Base-by-base conservation (phyloP, 2,888 invertebrate genomes). In the Rhamphomyia laevipes region DNA sequence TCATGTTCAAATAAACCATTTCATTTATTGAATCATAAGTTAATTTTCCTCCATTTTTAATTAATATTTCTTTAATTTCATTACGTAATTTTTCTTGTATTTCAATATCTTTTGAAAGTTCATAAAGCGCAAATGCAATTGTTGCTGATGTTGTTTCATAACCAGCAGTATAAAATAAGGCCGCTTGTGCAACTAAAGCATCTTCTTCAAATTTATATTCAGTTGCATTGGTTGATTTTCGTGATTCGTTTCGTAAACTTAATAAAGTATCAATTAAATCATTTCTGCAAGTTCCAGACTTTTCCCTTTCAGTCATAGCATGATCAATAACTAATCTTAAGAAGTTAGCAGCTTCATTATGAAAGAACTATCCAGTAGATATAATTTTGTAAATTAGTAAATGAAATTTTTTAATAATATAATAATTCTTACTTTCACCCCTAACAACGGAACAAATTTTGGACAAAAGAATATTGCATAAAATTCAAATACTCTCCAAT, bases 231-330 rank as follows among this genome's bases (percentile, higher is more conserved):
- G 72, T 67, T 45, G 72, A 70, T 27, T 2, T 27, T 9, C 10
- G 13, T 17, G 15, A 41, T 41, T 16, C n/a, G 18, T 10, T 27
- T 27, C 65, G 71, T 6, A 75, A 51, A 2, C 67, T 64, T 37
- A 76, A 60, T 12, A 77, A 56, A 4, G 73, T 56, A 55, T 77
- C 75, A 38, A 77, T 68, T 2, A 77, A 64, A 58, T 77, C 77
- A 46, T 72, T 68, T 11, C 74, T 63, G 9, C 61, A 60, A 0
- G 54, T 45, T 4, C 68, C 71, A 4, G 63, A 64, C 12, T 64
- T 57, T 47, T 69, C 66, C 3, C 77, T 63, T 12, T 70, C 63
- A 0, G 58, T 45, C 42, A 76, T 69, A 0, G 72, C 70, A 3
- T 68, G 61, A 51, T 61, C 63, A 4, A 76, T 69, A 1, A 60